Evolutionary conservation across 2,113 vertebrate genomes (phyloP), one percentile per base, ranked within the genome.

Genomic region (Mugil cephalus): DNA sequence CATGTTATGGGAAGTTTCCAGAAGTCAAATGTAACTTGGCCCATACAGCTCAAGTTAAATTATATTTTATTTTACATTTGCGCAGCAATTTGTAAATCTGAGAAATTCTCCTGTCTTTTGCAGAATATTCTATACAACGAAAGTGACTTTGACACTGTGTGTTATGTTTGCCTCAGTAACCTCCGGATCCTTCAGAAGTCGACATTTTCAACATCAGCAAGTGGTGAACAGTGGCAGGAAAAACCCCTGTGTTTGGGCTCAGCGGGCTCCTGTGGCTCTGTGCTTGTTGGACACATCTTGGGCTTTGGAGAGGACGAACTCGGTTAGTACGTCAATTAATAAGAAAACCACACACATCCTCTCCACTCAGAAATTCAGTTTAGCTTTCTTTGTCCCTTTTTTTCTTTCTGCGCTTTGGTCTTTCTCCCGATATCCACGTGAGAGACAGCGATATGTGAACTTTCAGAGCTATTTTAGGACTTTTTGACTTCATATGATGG

Each of bases 231-330:
- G 67, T 99, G 97, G 97, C 96, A 96, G 92, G 97, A 99, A 85
- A 98, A 97, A 82, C 90, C 96, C 53, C 93, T 99, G 59, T 99
- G 98, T 90, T 91, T 99, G 38, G 96, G 97, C 78, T 95, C 93
- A 10, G 86, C 94, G 35, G 92, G 93, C 14, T 94, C 95, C 17
- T 99, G 98, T 79, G 94, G 95, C 90, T 96, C 95, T 40, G 94
- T 92, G 66, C 94, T 98, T 64, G 91, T 95, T 12, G 98, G 98
- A 70, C 96, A 98, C 79, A 93, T 99, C 84, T 86, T 98, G 90
- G 97, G 97, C 90, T 99, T 98, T 77, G 98, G 98, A 87, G 98
- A 99, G 92, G 98, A 99, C 73, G 97, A 99, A 94, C 88, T 95
- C 88, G 98, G 98, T 99, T 88, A 91, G 93, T 93, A 61, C n/a